phyloP scores from a whole-genome alignment of 2,888 invertebrate species.

The Caenorhabditis afra region DNA sequence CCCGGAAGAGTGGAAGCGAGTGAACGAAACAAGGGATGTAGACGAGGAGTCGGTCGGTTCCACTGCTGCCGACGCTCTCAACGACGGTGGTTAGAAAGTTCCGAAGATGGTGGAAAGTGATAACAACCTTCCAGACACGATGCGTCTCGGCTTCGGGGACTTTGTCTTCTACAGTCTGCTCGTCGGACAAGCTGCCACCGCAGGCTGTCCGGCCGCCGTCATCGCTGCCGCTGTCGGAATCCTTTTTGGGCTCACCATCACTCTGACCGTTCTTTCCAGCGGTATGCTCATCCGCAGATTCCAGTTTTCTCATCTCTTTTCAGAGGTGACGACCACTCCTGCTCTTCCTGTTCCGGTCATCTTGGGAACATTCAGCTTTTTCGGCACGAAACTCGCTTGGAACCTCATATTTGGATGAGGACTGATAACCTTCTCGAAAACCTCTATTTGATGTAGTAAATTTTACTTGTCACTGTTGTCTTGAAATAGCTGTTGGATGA shows the following conservation, averaged over 20 bases:
- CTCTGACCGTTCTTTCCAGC: constrained; percentile 67
- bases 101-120: background rate
- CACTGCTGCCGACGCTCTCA: constrained; percentile 67
- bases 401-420: background rate
- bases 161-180: constrained; percentile 77
- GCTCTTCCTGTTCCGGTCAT: constrained; percentile 73
- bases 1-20: constrained; percentile 14
- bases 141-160: constrained; percentile 77
- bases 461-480: too few species aligned
- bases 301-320: background rate
- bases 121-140: constrained; percentile 57
- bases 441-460: too few species aligned
- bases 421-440: background rate
- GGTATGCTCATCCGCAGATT: constrained; percentile 8
- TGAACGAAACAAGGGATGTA: background rate
- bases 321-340: constrained; percentile 69
- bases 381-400: constrained; percentile 31
- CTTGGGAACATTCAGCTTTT: constrained; percentile 68
- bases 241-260: constrained; percentile 68
- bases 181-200: constrained; percentile 72
- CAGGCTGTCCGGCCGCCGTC: constrained; percentile 67
- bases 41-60: background rate
- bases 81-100: constrained; percentile 65
- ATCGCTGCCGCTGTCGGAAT: constrained; percentile 67
- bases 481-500: too few species aligned